Conservation (phyloP, 2,113 vertebrate species). For the Mobula hypostoma region DNA sequence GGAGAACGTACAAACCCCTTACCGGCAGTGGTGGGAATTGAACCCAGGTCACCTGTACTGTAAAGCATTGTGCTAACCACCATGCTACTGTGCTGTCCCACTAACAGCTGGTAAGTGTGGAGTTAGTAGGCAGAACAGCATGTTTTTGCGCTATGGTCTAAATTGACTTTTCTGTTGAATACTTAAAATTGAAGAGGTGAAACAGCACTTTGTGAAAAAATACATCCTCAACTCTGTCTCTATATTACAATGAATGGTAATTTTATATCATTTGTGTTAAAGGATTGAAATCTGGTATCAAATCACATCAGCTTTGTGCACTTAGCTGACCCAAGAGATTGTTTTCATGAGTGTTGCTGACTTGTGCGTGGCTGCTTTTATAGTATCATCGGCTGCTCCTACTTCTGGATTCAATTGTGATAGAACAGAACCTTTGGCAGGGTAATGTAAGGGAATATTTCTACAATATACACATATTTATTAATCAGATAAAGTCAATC, state of each 20-base stretch:
- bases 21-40: no score
- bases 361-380: neutral
- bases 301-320: neutral
- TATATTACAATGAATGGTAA: neutral
- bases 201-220: neutral
- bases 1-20: no score
- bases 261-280: neutral
- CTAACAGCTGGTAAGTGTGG: no score
- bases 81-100: no score
- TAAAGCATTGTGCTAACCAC: no score
- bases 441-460: neutral
- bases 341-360: neutral
- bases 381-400: neutral
- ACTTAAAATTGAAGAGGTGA: neutral
- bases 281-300: neutral
- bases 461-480: neutral
- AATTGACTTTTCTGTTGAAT: neutral
- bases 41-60: no score
- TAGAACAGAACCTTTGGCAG: neutral
- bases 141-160: no score
- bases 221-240: neutral
- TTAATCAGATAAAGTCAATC: neutral
- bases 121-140: no score
- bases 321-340: neutral
- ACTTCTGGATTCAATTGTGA: neutral